Conservation (phyloP, 2,888 invertebrate genomes). For the Patella depressa region DNA sequence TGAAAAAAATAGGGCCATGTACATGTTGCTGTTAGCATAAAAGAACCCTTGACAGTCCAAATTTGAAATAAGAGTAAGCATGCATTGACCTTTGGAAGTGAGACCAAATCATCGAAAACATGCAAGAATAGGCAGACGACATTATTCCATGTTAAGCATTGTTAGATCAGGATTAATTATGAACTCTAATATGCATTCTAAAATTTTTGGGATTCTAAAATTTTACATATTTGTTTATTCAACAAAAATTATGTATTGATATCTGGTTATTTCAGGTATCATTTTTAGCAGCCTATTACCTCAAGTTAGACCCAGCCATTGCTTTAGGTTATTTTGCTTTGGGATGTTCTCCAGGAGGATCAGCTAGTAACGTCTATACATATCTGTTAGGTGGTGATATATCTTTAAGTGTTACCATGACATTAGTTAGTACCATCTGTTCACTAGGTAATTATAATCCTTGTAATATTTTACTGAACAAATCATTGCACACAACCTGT, state of each 20-base stretch:
- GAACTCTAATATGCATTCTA: neutral
- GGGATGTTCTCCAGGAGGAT: slow-evolving; percentile 77
- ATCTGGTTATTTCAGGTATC: slow-evolving; percentile 48
- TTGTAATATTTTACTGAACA: too few relatives aligned
- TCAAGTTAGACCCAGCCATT: slow-evolving; percentile 54
- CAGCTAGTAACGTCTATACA: slow-evolving; percentile 97
- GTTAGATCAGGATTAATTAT: too few relatives aligned
- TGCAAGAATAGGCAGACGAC: too few relatives aligned
- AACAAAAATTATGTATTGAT: neutral
- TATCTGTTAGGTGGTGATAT: slow-evolving; percentile 92
- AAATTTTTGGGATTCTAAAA: neutral
- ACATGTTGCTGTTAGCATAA: too few relatives aligned
- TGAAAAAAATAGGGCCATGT: too few relatives aligned
- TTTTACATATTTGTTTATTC: neutral
- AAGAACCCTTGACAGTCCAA: too few relatives aligned
- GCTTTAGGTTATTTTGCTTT: slow-evolving; percentile 73
- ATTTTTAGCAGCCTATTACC: slow-evolving; percentile 43
- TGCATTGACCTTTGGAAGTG: too few relatives aligned
- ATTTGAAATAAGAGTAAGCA: too few relatives aligned
- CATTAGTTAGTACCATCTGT: slow-evolving; percentile 88
- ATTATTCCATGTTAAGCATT: too few relatives aligned
- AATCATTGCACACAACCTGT: too few relatives aligned
- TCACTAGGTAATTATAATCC: slow-evolving; percentile 79
- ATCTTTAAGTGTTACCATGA: slow-evolving; percentile 95
- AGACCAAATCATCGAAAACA: too few relatives aligned